Evolutionary conservation across 2,888 invertebrate species (phyloP).

Genomic region (Drosophila nr. perissopoda): DNA sequence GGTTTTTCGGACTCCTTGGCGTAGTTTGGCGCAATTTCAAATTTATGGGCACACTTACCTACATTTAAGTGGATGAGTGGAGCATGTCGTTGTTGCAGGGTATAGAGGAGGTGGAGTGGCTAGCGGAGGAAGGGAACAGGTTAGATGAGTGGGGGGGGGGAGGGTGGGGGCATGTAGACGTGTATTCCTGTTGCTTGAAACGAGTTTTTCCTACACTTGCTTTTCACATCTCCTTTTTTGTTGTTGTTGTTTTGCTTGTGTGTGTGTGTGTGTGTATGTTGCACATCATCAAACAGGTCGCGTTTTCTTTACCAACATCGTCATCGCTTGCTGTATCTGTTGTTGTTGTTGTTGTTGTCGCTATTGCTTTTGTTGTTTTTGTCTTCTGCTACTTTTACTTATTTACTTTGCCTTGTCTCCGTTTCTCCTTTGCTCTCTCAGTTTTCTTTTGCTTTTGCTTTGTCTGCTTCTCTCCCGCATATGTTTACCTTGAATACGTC

Average conservation of each 20-base stretch:
- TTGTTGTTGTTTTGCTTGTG: constrained; percentile 43
- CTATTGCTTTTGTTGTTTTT: constrained; percentile 34
- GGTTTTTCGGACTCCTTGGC: constrained; percentile 42
- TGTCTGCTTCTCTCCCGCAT: constrained; percentile 58
- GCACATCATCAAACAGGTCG: constrained; percentile 72
- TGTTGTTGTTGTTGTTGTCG: constrained; percentile 32
- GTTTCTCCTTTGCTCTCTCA: constrained; percentile 14
- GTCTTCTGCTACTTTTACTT: constrained; percentile 71
- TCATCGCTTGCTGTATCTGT: constrained; percentile 24
- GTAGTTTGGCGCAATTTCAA: constrained; percentile 73
- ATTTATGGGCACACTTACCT: constrained; percentile 63
- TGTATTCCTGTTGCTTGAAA: constrained; percentile 55
- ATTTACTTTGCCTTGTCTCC: constrained; percentile 55
- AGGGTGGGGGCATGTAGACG: constrained; percentile 14
- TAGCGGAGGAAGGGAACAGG: not conserved
- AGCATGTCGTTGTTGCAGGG: not conserved
- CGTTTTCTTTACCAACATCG: constrained; percentile 71
- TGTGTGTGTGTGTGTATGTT: constrained; percentile 13
- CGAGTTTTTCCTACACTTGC: constrained; percentile 76
- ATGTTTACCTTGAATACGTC: constrained; percentile 81
- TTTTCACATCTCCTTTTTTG: constrained; percentile 76
- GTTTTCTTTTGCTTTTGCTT: constrained; percentile 12
- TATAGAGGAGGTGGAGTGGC: not conserved
- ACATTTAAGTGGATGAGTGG: constrained; percentile 28
- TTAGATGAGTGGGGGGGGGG: not conserved